Conservation (phyloP, 1,140 invertebrate species). For the Mactra quadrangularis region DNA sequence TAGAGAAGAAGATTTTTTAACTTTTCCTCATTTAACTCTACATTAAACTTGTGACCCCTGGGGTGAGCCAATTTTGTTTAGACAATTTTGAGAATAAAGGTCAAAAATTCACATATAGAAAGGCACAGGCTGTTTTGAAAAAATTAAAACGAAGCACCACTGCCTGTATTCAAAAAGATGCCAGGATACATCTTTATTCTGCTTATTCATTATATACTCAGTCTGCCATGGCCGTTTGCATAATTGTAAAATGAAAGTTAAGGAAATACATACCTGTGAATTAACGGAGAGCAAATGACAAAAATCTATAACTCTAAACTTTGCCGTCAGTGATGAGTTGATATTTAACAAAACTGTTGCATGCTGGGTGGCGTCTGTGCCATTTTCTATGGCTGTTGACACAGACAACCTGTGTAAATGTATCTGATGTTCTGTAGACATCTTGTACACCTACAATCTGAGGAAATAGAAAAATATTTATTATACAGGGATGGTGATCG, state of each 20-base stretch:
- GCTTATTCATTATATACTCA: not conserved
- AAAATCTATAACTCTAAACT: conserved; percentile 29
- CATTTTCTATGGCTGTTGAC: conserved; percentile 1
- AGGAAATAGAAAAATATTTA: no score
- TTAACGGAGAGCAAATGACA: conserved; percentile 4
- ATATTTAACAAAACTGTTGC: not conserved
- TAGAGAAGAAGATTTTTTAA: no score
- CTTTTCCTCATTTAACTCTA: no score
- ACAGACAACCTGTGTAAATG: not conserved
- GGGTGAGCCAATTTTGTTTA: no score
- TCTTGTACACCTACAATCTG: not conserved
- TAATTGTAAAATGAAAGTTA: not conserved
- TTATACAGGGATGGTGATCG: no score
- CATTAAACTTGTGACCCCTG: no score
- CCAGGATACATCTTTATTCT: not conserved
- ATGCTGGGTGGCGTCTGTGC: not conserved
- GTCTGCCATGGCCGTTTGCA: not conserved
- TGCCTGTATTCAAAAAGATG: not conserved
- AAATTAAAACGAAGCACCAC: no score
- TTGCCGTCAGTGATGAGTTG: conserved; percentile 10
- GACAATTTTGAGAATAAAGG: no score
- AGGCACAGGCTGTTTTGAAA: no score
- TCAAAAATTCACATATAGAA: no score
- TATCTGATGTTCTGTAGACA: conserved; percentile 4
- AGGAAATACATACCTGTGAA: conserved; percentile 14